Base-by-base conservation (phyloP, 2,113 vertebrate species). In the Numenius arquata region DNA sequence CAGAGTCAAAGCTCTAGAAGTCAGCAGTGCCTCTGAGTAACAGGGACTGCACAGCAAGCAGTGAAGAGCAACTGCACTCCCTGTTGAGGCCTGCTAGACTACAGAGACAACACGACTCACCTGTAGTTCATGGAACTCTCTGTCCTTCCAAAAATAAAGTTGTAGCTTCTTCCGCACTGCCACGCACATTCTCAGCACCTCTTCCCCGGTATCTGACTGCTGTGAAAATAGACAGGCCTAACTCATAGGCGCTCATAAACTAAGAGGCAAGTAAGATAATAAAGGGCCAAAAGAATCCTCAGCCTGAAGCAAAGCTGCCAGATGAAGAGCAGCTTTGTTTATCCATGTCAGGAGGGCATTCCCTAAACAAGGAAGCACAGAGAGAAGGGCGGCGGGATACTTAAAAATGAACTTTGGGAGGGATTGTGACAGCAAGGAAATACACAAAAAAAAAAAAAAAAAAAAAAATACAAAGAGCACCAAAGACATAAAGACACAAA, bases 91-190 rank as follows among this genome's bases (percentile, higher is more conserved):
- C 53, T 1, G 6, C 23, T 13, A 65, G 32, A 40, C 70, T 18
- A 71, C 17, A 78, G 43, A 68, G 75, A 48, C 59, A 85, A 23
- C 11, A 62, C 10, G 71, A 63, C 85, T 75, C 77, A 95, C 90
- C 98, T 99, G 99, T 22, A 99, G 95, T 40, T 99, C 99, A 43
- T 99, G 98, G 90, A 99, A 99, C 43, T 99, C 99, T 71, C 99
- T 97, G 92, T 99, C 99, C 93, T 99, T 99, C 99, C 99, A 99
- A 98, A 98, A 99, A 97, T 99, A 99, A 27, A 99, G 97, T 92
- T 99, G 99, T 2, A 99, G 98, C 77, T 99, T 99, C 98, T 99
- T 99, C 80, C 98, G 99, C 56, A 99, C 99, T 2, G 99, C 99
- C 52, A 99, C 99, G 29, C 99, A 99, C 99, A 99, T 99, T 85